Evolutionary conservation across 2,888 invertebrate species (phyloP).

Genomic region (Leptinotarsa haldemani): DNA sequence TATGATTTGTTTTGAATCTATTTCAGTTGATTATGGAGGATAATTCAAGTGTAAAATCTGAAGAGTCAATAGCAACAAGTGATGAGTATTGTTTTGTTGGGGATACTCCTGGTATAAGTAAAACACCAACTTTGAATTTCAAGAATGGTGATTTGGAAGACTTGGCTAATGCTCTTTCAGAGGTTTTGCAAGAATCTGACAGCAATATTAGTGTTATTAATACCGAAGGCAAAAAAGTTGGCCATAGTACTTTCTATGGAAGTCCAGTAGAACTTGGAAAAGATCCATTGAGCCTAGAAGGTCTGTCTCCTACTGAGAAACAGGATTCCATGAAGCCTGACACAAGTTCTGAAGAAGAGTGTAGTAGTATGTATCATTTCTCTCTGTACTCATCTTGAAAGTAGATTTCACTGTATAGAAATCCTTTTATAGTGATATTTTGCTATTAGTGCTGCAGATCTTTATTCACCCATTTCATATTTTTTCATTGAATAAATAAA

Average conservation of each 20-base stretch:
- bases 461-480: too few relatives aligned
- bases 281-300: conserved; percentile 58
- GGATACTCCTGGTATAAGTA: conserved; percentile 66
- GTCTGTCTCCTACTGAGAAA: conserved; percentile 71
- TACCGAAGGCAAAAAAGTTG: conserved; percentile 65
- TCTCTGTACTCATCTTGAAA: background rate
- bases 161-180: conserved; percentile 71
- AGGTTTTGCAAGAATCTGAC: conserved; percentile 66
- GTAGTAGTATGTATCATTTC: conserved; percentile 49
- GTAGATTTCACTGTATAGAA: background rate
- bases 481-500: too few relatives aligned
- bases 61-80: conserved; percentile 77
- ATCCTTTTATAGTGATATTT: too few relatives aligned
- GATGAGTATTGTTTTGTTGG: conserved; percentile 79
- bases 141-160: conserved; percentile 74
- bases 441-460: too few relatives aligned
- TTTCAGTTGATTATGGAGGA: conserved; percentile 71
- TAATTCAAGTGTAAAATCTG: conserved; percentile 76
- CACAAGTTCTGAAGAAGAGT: conserved; percentile 79
- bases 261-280: conserved; percentile 59
- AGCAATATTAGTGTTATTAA: conserved; percentile 52
- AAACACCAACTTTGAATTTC: conserved; percentile 72
- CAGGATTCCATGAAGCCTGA: conserved; percentile 84
- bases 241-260: conserved; percentile 69
- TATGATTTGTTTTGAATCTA: background rate